phyloP scores from a whole-genome alignment of 2,888 invertebrate species.

The Coelopa pilipes region DNA sequence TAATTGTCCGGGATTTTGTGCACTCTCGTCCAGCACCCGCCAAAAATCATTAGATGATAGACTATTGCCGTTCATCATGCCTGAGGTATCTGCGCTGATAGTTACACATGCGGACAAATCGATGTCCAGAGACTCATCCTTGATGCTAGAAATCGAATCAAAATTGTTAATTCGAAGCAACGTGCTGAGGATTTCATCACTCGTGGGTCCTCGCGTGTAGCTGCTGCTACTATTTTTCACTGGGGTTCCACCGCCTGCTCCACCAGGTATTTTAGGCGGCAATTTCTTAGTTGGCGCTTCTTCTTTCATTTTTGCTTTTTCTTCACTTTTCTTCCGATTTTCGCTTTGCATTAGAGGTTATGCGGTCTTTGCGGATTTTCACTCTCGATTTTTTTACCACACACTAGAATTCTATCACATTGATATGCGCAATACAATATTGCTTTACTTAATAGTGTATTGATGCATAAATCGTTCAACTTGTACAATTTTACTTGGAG shows the following conservation, averaged over 20 bases:
- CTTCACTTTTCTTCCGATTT: constrained; percentile 49
- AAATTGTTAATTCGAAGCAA: constrained; percentile 63
- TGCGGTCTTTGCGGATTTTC: constrained; percentile 56
- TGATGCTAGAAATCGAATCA: constrained; percentile 65
- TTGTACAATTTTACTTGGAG: constrained; percentile 40
- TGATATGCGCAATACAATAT: constrained; percentile 13
- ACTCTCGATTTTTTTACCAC: constrained; percentile 29
- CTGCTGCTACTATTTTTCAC: neutral
- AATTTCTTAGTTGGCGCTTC: constrained; percentile 64
- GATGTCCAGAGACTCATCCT: constrained; percentile 65
- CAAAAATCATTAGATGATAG: constrained; percentile 64
- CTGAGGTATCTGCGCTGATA: constrained; percentile 57
- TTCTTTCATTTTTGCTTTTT: constrained; percentile 62
- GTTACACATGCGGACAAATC: constrained; percentile 66
- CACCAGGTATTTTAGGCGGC: constrained; percentile 63
- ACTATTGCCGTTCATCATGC: constrained; percentile 60
- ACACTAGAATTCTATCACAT: constrained; percentile 31
- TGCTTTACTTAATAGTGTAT: neutral
- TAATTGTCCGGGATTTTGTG: constrained; percentile 58
- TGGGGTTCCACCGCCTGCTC: constrained; percentile 44
- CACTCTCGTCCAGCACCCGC: constrained; percentile 63
- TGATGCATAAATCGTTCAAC: neutral
- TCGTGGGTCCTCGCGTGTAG: constrained; percentile 49
- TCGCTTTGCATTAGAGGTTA: constrained; percentile 55
- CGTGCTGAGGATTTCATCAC: constrained; percentile 63